Conservation (phyloP, 2,888 invertebrate species). For the Pediacus dermestoides region DNA sequence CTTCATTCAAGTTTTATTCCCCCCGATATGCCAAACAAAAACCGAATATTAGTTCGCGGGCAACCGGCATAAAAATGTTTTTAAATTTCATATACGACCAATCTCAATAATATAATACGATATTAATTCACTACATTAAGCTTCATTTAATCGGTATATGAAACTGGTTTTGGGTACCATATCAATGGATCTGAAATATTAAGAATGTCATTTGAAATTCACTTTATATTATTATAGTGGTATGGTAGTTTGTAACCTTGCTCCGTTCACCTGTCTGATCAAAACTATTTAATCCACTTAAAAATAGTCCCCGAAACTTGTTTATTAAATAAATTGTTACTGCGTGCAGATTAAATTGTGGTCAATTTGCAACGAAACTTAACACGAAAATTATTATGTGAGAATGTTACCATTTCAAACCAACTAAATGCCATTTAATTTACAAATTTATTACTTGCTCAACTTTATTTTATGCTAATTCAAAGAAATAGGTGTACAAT, state of each 20-base stretch:
- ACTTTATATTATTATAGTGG: conserved; percentile 8
- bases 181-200: conserved; percentile 35
- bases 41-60: conserved; percentile 20
- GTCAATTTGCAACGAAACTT: conserved; percentile 28
- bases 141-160: conserved; percentile 30
- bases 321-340: conserved; percentile 19
- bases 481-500: too few relatives aligned
- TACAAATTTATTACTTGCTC: too few relatives aligned
- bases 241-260: conserved; percentile 13
- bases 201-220: conserved; percentile 27
- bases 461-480: too few relatives aligned
- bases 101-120: conserved; percentile 38
- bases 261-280: conserved; percentile 13
- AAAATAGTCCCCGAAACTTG: conserved; percentile 13
- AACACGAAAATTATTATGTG: too few relatives aligned
- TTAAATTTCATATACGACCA: conserved; percentile 34
- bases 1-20: conserved; percentile 28
- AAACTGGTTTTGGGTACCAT: conserved; percentile 33
- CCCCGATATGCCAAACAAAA: conserved; percentile 22
- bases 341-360: conserved; percentile 27
- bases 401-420: too few relatives aligned
- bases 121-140: conserved; percentile 43
- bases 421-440: too few relatives aligned
- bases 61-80: conserved; percentile 29
- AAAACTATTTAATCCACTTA: conserved; percentile 7